These are phyloP conservation scores for Leptestheria dahalacensis DNA, from an alignment of 1,140 invertebrate genomes.

Conservation along the genomic window DNA sequence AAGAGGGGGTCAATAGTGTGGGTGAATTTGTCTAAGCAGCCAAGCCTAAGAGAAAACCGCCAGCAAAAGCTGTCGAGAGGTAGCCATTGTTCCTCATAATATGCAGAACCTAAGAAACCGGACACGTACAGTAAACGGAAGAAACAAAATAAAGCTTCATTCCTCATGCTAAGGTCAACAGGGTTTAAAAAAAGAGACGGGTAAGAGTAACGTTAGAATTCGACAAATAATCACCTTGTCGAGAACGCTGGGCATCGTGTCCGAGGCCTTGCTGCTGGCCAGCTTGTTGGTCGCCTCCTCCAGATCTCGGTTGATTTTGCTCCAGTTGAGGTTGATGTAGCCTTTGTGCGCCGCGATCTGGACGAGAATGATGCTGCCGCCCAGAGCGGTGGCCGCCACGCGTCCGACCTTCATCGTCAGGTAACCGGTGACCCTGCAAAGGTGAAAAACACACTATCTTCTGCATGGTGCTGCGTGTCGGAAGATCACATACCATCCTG, in stretches of 20 bases:
- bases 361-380: conserved; percentile 71
- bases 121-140: conserved; percentile 10
- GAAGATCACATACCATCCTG: conserved; percentile 57
- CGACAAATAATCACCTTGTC: conserved; percentile 50
- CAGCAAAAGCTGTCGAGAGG: conserved; percentile 63
- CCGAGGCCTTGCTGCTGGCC: conserved; percentile 50
- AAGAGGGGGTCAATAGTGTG: not conserved
- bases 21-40: conserved; percentile 31
- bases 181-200: conserved; percentile 9
- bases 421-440: conserved; percentile 67
- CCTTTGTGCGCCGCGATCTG: conserved; percentile 81
- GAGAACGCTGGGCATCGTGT: conserved; percentile 40
- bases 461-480: too few species aligned
- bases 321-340: conserved; percentile 85
- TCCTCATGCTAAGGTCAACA: not conserved
- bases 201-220: not conserved
- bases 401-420: conserved; percentile 83
- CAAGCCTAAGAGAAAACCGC: conserved; percentile 69
- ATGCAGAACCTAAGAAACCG: conserved; percentile 47
- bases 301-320: conserved; percentile 60
- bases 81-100: conserved; percentile 59
- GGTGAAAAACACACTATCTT: not conserved
- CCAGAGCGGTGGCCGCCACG: conserved; percentile 69
- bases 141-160: conserved; percentile 15
- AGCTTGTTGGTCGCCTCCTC: conserved; percentile 67